These are phyloP conservation scores for Bilobella aurantiaca DNA, from an alignment of 1,140 invertebrate genomes.

Conservation along the genomic window DNA sequence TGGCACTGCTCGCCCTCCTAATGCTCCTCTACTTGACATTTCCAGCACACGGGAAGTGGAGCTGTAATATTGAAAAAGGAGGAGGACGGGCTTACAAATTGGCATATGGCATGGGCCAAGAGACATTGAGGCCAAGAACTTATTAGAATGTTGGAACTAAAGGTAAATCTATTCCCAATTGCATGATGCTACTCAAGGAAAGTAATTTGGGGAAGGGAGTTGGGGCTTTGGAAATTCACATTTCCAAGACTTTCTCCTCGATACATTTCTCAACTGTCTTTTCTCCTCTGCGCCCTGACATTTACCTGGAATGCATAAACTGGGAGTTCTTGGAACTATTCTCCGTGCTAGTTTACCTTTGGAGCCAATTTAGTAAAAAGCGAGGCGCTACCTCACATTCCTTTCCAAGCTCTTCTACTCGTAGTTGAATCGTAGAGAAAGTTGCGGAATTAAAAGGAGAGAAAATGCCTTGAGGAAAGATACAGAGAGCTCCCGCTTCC, in stretches of 20 bases:
- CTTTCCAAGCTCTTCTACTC: too few relatives aligned
- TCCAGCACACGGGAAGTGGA: background rate
- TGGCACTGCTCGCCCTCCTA: too few relatives aligned
- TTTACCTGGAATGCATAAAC: conserved; percentile 10
- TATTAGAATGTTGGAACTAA: background rate
- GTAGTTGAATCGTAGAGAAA: too few relatives aligned
- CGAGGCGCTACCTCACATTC: background rate
- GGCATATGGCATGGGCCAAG: background rate
- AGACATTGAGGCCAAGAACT: background rate
- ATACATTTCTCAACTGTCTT: conserved; percentile 32
- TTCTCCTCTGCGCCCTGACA: conserved; percentile 10
- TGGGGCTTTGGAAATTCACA: too few relatives aligned
- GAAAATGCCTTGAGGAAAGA: background rate
- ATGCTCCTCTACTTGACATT: background rate
- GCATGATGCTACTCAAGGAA: background rate
- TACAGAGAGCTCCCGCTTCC: conserved; percentile 9
- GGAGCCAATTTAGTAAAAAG: background rate
- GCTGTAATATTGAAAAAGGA: background rate
- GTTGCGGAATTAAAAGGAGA: too few relatives aligned
- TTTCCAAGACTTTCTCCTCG: background rate
- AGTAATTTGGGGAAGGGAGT: background rate
- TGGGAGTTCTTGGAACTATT: conserved; percentile 7
- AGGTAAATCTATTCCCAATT: conserved; percentile 1
- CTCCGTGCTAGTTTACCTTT: background rate
- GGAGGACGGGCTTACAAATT: background rate